Percentiles rank a stretch among this genome's conserved stretches.
These are phyloP conservation scores for Eudyptes chrysolophus DNA, from an alignment of 2,113 vertebrate species.

Conservation along the genomic window DNA sequence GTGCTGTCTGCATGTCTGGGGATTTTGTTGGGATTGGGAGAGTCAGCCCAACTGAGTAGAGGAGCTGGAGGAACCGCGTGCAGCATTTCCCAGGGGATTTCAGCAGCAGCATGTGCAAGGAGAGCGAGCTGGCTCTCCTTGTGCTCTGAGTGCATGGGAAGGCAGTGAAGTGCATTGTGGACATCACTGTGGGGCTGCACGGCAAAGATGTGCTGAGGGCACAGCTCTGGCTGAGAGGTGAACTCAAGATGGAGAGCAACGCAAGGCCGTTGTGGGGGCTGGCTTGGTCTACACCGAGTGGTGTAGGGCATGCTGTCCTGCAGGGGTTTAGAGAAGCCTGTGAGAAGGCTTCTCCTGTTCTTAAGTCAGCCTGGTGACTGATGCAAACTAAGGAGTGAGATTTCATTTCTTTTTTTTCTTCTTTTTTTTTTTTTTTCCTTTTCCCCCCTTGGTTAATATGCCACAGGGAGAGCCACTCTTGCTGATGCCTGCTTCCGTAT, in stretches of 20 bases:
- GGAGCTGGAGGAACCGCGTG: neutral
- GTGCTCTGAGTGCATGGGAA: neutral
- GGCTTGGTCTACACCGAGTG: rapidly evolving
- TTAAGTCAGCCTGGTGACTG: neutral
- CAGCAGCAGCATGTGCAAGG: neutral
- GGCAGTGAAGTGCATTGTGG: too few relatives aligned
- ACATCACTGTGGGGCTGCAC: too few relatives aligned
- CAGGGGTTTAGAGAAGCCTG: neutral
- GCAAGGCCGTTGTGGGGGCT: neutral
- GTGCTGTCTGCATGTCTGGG: too few relatives aligned
- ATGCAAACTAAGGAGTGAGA: neutral
- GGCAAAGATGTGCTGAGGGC: neutral
- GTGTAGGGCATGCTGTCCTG: neutral
- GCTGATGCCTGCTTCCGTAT: rapidly evolving
- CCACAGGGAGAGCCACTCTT: too few relatives aligned
- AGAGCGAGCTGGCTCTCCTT: neutral
- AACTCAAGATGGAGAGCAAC: too few relatives aligned
- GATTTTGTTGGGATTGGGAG: neutral
- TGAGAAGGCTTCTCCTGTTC: neutral
- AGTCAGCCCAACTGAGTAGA: neutral
- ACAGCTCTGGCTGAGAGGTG: neutral
- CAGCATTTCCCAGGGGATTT: neutral
- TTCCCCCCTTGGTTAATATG: rapidly evolving
- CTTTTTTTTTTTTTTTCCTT: neutral
- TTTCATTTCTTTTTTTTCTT: neutral